Conservation (phyloP, 2,113 vertebrate species). For the Steatornis caripensis region DNA sequence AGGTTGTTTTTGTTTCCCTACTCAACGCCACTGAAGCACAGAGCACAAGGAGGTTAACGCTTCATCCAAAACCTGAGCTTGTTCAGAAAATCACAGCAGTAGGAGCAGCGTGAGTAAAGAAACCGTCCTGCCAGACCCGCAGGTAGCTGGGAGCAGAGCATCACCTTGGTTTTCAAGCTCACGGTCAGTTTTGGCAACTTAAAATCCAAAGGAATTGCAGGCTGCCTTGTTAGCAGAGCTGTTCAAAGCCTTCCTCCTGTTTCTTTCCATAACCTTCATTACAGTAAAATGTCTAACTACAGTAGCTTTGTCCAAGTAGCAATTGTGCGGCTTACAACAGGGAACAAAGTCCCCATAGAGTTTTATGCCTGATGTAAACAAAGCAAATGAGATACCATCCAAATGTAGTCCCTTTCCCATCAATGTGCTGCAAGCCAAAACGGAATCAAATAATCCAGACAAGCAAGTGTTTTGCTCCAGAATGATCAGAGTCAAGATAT, state of each 20-base stretch:
- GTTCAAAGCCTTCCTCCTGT: background rate
- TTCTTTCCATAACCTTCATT: background rate
- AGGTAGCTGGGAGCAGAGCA: background rate
- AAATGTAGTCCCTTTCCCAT: slow-evolving; percentile 17
- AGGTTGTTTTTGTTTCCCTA: background rate
- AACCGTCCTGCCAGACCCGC: background rate
- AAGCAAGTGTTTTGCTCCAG: background rate
- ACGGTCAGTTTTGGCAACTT: background rate
- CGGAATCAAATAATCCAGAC: background rate
- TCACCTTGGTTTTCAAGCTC: background rate
- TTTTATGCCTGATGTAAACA: slow-evolving; percentile 28
- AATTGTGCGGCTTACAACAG: background rate
- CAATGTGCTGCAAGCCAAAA: background rate
- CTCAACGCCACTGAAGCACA: background rate
- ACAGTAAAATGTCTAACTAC: background rate
- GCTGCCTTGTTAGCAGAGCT: background rate
- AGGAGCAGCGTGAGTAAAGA: background rate
- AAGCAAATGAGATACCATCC: background rate
- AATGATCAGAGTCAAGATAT: background rate
- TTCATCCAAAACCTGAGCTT: background rate
- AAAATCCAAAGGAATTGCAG: background rate
- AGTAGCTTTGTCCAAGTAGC: background rate
- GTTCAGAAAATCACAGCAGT: background rate
- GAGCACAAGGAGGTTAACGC: background rate
- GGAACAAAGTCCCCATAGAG: background rate